phyloP scores from a whole-genome alignment of 2,797 vertebrate species.

The Anableps anableps region DNA sequence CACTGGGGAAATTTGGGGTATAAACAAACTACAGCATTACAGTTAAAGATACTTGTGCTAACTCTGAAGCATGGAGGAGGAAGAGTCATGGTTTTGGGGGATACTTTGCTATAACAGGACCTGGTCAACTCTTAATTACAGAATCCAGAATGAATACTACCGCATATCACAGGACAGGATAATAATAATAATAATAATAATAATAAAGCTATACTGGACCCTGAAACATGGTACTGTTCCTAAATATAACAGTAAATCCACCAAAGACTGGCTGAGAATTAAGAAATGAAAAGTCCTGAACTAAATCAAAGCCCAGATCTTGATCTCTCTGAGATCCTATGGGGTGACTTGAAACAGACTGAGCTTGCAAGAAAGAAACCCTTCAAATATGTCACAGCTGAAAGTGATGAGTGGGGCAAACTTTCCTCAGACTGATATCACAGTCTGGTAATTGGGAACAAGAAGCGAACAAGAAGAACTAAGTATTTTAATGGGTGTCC shows the following conservation, averaged over 20 bases:
- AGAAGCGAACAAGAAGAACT: background rate
- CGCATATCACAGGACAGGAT: too few species aligned
- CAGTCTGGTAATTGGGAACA: too few species aligned
- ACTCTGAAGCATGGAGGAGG: too few species aligned
- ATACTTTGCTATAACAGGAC: too few species aligned
- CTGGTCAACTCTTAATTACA: too few species aligned
- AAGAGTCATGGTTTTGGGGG: too few species aligned
- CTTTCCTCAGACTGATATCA: background rate
- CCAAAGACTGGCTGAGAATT: background rate
- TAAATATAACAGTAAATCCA: background rate
- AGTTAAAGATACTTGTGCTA: too few species aligned
- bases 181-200: too few species aligned
- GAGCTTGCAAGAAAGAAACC: background rate
- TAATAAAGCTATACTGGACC: background rate
- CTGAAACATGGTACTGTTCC: background rate
- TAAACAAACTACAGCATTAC: too few species aligned
- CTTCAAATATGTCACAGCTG: background rate
- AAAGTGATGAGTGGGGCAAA: background rate
- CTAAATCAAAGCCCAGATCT: background rate
- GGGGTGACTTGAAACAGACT: background rate
- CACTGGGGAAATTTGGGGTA: too few species aligned
- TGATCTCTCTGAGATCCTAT: background rate
- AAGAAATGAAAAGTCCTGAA: background rate
- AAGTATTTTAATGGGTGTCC: background rate
- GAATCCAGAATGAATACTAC: too few species aligned